A percentile compares a stretch with the other conserved stretches of the same genome.
Evolutionary conservation across 2,888 invertebrate species (phyloP).

Genomic region (Nemurella pictetii): DNA sequence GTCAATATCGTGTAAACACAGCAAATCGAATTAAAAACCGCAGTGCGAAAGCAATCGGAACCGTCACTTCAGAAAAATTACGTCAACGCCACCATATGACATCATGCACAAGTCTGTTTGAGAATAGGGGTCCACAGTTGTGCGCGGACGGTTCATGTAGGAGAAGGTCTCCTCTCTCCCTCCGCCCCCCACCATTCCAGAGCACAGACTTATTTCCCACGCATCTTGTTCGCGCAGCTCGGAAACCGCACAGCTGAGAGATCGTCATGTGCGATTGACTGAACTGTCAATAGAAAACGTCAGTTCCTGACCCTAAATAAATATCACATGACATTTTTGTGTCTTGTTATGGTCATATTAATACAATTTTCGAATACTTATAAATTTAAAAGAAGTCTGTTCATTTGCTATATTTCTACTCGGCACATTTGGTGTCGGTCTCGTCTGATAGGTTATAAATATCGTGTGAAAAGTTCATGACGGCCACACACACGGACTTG

Average conservation of each 20-base stretch:
- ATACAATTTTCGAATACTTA: not conserved
- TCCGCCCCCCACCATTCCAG: not conserved
- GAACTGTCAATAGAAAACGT: not conserved
- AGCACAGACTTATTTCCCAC: not conserved
- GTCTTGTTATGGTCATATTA: slow-evolving; percentile 9
- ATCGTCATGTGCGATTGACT: not conserved
- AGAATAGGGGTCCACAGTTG: not conserved
- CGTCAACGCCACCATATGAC: slow-evolving; percentile 28
- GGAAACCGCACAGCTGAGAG: not conserved
- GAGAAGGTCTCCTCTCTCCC: not conserved
- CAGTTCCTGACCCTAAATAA: not conserved
- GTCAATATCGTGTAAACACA: not conserved
- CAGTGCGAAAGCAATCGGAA: not conserved
- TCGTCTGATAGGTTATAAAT: too few species aligned
- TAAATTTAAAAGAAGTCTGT: not conserved
- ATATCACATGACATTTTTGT: not conserved
- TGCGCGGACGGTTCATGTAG: not conserved
- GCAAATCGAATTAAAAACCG: not conserved
- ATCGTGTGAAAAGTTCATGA: too few species aligned
- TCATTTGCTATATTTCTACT: not conserved
- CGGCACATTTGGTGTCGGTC: too few species aligned
- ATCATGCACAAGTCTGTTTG: not conserved
- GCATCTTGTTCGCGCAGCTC: not conserved
- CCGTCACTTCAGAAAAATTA: slow-evolving; percentile 19
- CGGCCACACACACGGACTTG: too few species aligned